Percentiles rank a stretch among this genome's conserved stretches.
Conservation (phyloP, 2,113 vertebrate species). For the Megaptera novaeangliae region DNA sequence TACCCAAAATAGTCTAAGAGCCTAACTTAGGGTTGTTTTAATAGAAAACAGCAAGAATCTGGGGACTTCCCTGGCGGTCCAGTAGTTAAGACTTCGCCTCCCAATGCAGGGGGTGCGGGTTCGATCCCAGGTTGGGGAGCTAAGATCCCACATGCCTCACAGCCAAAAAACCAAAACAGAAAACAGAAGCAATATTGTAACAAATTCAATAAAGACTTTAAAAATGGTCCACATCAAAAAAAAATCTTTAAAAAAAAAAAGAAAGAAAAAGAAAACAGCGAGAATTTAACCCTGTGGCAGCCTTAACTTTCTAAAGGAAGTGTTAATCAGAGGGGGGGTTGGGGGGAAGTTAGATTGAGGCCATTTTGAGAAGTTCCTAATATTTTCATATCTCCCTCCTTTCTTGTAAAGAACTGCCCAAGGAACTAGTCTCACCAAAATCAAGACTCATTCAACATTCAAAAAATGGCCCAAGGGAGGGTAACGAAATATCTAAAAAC, state of each 20-base stretch:
- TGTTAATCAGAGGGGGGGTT: too few relatives aligned
- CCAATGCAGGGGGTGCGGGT: too few relatives aligned
- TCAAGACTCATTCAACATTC: not conserved
- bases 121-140: too few relatives aligned
- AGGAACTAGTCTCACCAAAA: not conserved
- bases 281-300: not conserved
- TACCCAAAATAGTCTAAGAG: not conserved
- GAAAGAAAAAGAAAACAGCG: too few relatives aligned
- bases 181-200: too few relatives aligned
- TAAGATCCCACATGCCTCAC: too few relatives aligned
- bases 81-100: too few relatives aligned
- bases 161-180: too few relatives aligned
- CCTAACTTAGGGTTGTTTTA: not conserved
- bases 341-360: not conserved
- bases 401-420: not conserved
- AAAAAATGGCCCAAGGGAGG: not conserved
- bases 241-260: too few relatives aligned
- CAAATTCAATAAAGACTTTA: too few relatives aligned
- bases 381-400: not conserved
- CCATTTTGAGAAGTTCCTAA: not conserved
- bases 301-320: not conserved
- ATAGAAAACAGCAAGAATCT: not conserved
- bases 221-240: too few relatives aligned
- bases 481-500: not conserved
- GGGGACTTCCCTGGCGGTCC: too few relatives aligned